Percentiles rank a stretch among this genome's conserved stretches.
These are phyloP conservation scores for Lanistes nyassanus DNA, from an alignment of 1,140 invertebrate species.

Conservation along the genomic window DNA sequence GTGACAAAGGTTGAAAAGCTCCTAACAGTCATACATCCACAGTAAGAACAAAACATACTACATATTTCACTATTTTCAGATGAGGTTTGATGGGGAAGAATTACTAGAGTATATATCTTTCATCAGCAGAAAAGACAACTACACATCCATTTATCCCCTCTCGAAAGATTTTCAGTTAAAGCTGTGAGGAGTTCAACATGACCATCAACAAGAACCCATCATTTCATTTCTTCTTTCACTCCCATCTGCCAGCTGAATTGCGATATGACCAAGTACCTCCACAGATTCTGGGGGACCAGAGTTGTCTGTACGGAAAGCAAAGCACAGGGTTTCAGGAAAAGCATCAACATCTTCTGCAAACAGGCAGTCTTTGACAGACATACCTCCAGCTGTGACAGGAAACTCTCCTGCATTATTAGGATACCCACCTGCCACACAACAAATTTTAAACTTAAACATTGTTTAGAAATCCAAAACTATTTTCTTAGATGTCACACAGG, in stretches of 20 bases:
- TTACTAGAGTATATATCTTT: no score
- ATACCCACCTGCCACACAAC: constrained; percentile 44
- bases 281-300: constrained; percentile 45
- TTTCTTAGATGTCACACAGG: background rate
- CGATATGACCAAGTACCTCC: constrained; percentile 30
- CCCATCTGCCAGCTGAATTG: background rate
- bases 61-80: no score
- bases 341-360: constrained; percentile 33
- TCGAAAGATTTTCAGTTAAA: no score
- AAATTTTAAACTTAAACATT: background rate
- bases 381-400: constrained; percentile 47
- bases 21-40: no score
- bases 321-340: constrained; percentile 51
- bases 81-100: no score
- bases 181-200: no score
- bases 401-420: constrained; percentile 40
- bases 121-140: no score
- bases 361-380: constrained; percentile 51
- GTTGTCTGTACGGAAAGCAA: constrained; percentile 58
- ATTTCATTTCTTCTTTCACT: background rate
- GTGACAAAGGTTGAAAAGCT: no score
- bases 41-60: no score
- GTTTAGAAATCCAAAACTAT: background rate
- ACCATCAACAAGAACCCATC: no score
- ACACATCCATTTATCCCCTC: no score